These are phyloP conservation scores for Polyommatus iphigenia DNA, from an alignment of 2,888 invertebrate genomes.

Conservation along the genomic window DNA sequence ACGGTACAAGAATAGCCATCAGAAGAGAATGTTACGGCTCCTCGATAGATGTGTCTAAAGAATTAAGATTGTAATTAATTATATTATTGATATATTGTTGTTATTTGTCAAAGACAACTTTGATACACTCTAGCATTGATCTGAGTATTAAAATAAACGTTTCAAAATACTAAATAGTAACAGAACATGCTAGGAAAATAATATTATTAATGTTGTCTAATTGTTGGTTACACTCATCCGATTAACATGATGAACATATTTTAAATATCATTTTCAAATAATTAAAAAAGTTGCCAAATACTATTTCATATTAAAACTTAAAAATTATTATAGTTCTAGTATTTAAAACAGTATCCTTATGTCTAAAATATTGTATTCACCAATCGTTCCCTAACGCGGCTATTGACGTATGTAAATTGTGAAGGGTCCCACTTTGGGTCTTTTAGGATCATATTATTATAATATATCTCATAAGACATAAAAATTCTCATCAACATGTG, in stretches of 20 bases:
- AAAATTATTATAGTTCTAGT: no score
- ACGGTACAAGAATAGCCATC: background rate
- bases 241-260: background rate
- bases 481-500: no score
- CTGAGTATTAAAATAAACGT: background rate
- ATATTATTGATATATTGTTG: constrained; percentile 1
- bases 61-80: background rate
- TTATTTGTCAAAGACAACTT: constrained; percentile 14
- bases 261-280: background rate
- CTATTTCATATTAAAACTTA: background rate
- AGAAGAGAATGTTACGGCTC: background rate
- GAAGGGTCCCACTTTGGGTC: no score
- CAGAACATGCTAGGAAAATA: background rate
- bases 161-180: background rate
- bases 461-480: no score
- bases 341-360: no score
- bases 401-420: no score
- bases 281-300: background rate
- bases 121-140: background rate
- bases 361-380: no score
- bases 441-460: no score
- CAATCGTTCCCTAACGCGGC: no score
- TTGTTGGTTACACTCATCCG: background rate
- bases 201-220: background rate
- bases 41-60: background rate